Conservation (phyloP, 2,797 vertebrate genomes). For the Scleropages formosus region DNA sequence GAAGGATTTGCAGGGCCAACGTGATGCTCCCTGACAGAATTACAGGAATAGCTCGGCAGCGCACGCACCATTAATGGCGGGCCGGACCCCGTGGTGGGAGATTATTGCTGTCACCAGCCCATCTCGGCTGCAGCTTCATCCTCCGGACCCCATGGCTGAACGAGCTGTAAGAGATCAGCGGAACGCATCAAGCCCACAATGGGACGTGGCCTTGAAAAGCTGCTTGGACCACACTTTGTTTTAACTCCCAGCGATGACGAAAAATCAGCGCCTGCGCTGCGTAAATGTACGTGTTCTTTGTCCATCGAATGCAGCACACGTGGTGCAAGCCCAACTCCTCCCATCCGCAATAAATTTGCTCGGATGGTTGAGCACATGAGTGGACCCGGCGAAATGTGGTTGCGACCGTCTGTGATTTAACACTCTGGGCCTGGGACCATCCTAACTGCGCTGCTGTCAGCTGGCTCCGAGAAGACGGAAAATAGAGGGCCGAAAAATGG, state of each 20-base stretch:
- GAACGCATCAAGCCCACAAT: background rate
- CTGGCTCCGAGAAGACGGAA: conserved; percentile 49
- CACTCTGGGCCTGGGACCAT: background rate
- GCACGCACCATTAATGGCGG: background rate
- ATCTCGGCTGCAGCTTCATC: background rate
- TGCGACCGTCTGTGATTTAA: conserved; percentile 20
- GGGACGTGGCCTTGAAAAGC: too few species aligned
- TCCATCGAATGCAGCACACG: background rate
- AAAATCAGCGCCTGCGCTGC: too few species aligned
- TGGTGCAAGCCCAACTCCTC: background rate
- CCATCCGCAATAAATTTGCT: conserved; percentile 17
- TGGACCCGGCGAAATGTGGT: background rate
- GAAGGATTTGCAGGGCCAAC: background rate
- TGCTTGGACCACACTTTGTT: too few species aligned
- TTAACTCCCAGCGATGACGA: background rate
- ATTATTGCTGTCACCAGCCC: background rate
- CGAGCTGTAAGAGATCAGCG: background rate
- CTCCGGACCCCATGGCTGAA: background rate
- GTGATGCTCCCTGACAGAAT: background rate
- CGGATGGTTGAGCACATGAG: conserved; percentile 8
- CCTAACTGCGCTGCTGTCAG: conserved; percentile 23
- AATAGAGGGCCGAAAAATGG: conserved; percentile 36
- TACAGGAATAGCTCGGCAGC: background rate
- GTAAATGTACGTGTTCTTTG: background rate
- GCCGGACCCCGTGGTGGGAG: background rate